Percentiles rank a stretch among this genome's conserved stretches.
phyloP scores from a whole-genome alignment of 92 coral and sea anemone genomes.

The Epizoanthus illoricatus region DNA sequence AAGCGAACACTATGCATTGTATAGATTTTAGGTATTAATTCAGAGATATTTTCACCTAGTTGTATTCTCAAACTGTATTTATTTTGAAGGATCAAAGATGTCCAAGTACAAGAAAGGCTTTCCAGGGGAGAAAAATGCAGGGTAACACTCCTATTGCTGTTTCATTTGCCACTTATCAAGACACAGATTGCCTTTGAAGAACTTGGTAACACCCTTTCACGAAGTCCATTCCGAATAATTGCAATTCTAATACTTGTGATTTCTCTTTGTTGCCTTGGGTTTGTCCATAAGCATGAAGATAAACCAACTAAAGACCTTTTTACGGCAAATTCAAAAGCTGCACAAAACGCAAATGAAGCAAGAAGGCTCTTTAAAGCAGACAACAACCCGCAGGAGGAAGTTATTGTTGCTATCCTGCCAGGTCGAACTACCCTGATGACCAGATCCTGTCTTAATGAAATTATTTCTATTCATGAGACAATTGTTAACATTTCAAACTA shows the following conservation, averaged over 20 bases:
- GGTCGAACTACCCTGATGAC: neutral
- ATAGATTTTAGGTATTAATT: no score
- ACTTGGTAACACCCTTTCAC: slow-evolving; percentile 5
- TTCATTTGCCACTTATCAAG: neutral
- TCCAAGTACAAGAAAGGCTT: no score
- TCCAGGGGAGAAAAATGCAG: no score
- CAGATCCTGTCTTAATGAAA: neutral
- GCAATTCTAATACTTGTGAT: neutral
- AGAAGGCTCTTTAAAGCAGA: neutral
- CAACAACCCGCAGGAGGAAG: neutral
- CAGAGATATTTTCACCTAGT: no score
- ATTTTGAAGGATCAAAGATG: no score
- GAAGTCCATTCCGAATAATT: neutral
- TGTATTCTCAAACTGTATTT: no score
- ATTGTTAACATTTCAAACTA: neutral
- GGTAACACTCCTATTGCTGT: neutral
- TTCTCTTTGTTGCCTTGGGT: neutral
- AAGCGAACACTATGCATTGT: no score
- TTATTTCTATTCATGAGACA: neutral
- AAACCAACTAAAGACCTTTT: neutral
- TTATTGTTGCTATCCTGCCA: neutral
- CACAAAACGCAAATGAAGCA: neutral
- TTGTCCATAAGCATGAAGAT: neutral
- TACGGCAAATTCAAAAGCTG: neutral
- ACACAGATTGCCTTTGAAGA: neutral